These are phyloP conservation scores for Lamproptera curius DNA, from an alignment of 2,888 invertebrate genomes.

Conservation along the genomic window DNA sequence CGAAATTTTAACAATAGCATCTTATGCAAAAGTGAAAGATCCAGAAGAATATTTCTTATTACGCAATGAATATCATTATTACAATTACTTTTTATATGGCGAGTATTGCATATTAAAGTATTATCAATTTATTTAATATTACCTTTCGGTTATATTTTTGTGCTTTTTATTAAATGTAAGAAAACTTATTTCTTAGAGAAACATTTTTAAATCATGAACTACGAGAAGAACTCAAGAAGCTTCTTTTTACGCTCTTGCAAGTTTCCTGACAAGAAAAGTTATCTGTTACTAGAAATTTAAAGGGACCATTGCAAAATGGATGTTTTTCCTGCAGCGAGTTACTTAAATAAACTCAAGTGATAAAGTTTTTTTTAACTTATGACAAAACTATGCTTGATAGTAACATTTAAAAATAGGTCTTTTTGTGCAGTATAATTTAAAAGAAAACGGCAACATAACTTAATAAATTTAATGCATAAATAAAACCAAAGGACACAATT, in stretches of 20 bases:
- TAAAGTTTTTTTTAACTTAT: background rate
- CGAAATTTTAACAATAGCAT: conserved; percentile 10
- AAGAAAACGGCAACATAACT: background rate
- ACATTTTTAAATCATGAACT: background rate
- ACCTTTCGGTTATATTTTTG: background rate
- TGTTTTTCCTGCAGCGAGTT: background rate
- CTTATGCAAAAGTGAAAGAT: conserved; percentile 14
- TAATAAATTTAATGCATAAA: background rate
- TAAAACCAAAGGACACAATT: background rate
- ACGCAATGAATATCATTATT: background rate
- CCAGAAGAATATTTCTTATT: conserved; percentile 7
- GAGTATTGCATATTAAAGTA: background rate
- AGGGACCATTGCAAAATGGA: background rate
- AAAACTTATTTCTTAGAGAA: no score
- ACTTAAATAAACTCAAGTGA: background rate
- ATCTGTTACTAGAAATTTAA: background rate
- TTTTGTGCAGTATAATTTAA: background rate
- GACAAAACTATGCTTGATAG: no score
- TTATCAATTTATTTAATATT: background rate
- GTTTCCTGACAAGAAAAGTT: conserved; percentile 8
- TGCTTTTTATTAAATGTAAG: no score
- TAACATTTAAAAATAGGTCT: no score
- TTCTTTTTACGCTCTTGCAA: conserved; percentile 4
- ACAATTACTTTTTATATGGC: background rate
- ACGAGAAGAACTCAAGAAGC: conserved; percentile 3